Percentiles rank a stretch among this genome's conserved stretches.
Conservation (phyloP, 2,888 invertebrate genomes). For the Rapana venosa region DNA sequence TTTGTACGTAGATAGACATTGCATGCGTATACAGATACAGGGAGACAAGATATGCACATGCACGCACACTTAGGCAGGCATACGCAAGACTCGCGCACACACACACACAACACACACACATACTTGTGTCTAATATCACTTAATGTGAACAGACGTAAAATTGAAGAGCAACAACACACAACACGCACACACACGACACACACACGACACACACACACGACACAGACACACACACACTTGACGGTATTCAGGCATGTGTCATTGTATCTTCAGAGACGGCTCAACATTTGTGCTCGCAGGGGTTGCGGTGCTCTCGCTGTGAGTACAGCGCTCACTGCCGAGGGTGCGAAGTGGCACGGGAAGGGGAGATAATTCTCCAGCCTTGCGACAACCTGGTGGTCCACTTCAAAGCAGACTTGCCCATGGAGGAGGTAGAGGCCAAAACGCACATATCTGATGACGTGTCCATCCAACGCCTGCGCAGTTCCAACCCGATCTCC, state of each 20-base stretch:
- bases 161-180: no score
- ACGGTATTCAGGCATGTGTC: no score
- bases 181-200: constrained; percentile 1
- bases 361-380: constrained; percentile 79
- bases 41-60: background rate
- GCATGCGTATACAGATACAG: background rate
- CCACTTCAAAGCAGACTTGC: constrained; percentile 41
- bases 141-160: no score
- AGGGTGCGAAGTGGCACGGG: constrained; percentile 81
- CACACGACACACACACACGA: constrained; percentile 1
- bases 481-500: constrained; percentile 81
- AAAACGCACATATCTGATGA: constrained; percentile 78
- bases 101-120: constrained; percentile 1
- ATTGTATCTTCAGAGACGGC: background rate
- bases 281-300: constrained; percentile 75
- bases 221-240: background rate
- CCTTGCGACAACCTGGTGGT: constrained; percentile 81
- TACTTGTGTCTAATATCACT: no score
- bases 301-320: constrained; percentile 82
- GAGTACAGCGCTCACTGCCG: constrained; percentile 81
- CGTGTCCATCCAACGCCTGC: constrained; percentile 79
- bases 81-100: background rate
- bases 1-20: background rate
- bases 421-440: constrained; percentile 77
- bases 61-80: background rate